phyloP scores from a whole-genome alignment of 2,797 vertebrate species.

The Micromesistius poutassou region DNA sequence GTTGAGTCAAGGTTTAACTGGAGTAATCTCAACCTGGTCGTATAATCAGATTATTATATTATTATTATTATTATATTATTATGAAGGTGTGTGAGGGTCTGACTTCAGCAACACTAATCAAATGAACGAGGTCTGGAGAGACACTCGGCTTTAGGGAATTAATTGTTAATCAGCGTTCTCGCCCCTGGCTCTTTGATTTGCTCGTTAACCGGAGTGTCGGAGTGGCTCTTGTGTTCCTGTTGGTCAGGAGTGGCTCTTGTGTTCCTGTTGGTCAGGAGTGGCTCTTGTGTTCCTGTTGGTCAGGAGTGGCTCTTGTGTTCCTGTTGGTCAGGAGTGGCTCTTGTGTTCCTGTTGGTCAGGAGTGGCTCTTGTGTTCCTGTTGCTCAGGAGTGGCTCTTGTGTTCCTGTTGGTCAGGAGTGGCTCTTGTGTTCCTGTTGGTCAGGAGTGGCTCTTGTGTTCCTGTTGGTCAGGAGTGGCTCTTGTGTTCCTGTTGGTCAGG shows the following conservation, averaged over 20 bases:
- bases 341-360: constrained; percentile 70
- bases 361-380: constrained; percentile 77
- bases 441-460: constrained; percentile 87
- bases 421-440: constrained; percentile 65
- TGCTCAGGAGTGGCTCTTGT: constrained; percentile 83
- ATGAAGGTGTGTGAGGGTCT: not conserved
- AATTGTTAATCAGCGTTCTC: not conserved
- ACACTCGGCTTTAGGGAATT: no score
- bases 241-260: constrained; percentile 83
- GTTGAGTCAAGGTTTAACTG: no score
- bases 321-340: constrained; percentile 79
- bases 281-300: constrained; percentile 65
- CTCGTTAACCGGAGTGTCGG: constrained; percentile 6
- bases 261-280: constrained; percentile 74
- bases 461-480: constrained; percentile 79
- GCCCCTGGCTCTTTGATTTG: not conserved
- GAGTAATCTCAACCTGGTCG: no score
- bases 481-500: constrained; percentile 70
- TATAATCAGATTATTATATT: not conserved
- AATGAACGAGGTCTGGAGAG: no score
- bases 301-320: constrained; percentile 87
- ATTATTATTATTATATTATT: not conserved
- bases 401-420: constrained; percentile 74
- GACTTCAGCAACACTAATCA: no score
- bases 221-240: constrained; percentile 24